Evolutionary conservation across 2,113 vertebrate genomes (phyloP), one percentile per base, ranked within the genome.

Genomic region (Bombycilla garrulus): DNA sequence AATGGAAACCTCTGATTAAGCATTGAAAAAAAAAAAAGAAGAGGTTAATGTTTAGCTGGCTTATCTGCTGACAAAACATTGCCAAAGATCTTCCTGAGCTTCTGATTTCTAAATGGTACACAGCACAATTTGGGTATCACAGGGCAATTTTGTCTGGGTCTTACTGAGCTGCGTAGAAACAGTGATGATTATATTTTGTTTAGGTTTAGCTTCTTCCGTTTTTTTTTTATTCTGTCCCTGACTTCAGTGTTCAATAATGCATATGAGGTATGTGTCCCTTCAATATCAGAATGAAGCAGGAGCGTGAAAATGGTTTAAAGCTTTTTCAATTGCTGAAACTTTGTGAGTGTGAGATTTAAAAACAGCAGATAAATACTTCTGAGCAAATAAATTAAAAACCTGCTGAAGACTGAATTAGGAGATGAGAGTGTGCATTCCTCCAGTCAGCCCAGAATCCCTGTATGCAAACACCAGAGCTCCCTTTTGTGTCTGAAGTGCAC

Each of bases 1-100:
- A 97, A 97, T 95, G 93, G 97, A 97, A 96, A 92, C 20, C 87
- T 91, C 91, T 93, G 97, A 97, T 94, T 96, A 97, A 50, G 33
- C 50, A 95, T 95, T 96, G 86, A 91, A 95, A 82, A 89, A 87
- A 83, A 86, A 42, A 42, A 42, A n/a, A n/a, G 14, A 66, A 18
- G 44, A 42, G 31, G 93, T 97, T 98, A 97, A 98, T 96, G 29
- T 97, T 97, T 97, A 97, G 58, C 90, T 0, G 0, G 38, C 61
- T 96, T 97, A 96, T 97, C 92, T 89, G 81, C 88, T 96, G 86
- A 96, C 61, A 90, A 97, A 97, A 96, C 62, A 96, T 95, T 96
- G 87, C 91, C 74, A 95, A 96, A 95, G 69, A 89, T 96, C 83
- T 93, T 97, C 83, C 54, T 94, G 81, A 35, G 44, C 45, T 70